These are phyloP conservation scores for Oryzias sinensis DNA, from an alignment of 2,797 vertebrate species.

Conservation along the genomic window DNA sequence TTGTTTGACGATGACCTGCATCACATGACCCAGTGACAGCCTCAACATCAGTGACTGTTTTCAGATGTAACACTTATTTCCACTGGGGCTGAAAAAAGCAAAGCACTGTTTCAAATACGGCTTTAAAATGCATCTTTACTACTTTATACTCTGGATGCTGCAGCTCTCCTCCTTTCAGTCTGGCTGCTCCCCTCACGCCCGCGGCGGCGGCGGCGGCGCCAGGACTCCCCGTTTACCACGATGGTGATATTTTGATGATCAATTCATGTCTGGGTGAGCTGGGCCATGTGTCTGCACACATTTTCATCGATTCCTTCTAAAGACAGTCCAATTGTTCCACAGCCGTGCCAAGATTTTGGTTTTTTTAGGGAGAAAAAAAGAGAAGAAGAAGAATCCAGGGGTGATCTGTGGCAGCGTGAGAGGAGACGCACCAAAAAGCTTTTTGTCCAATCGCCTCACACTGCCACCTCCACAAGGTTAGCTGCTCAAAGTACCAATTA, in stretches of 20 bases:
- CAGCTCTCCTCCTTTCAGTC: slow-evolving; percentile 31
- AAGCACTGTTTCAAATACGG: too few relatives aligned
- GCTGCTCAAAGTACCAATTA: slow-evolving; percentile 78
- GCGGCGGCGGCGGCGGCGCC: slow-evolving; percentile 19
- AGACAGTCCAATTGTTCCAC: slow-evolving; percentile 69
- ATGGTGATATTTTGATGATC: slow-evolving; percentile 80
- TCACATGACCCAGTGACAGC: too few relatives aligned
- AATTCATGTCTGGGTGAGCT: slow-evolving; percentile 76
- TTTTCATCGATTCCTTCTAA: slow-evolving; percentile 75
- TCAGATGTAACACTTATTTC: too few relatives aligned
- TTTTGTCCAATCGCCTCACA: slow-evolving; percentile 67
- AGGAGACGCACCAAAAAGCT: slow-evolving; percentile 69
- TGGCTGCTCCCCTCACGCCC: slow-evolving; percentile 16
- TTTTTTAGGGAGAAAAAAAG: slow-evolving; percentile 12
- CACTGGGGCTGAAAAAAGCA: too few relatives aligned
- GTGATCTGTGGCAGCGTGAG: slow-evolving; percentile 30
- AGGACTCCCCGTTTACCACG: slow-evolving; percentile 65
- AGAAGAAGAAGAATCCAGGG: slow-evolving; percentile 15
- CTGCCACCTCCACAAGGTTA: slow-evolving; percentile 75
- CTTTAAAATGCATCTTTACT: slow-evolving; percentile 23
- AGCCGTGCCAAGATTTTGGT: slow-evolving; percentile 59
- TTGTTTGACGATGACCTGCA: too few relatives aligned
- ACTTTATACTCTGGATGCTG: slow-evolving; percentile 49
- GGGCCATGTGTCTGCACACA: slow-evolving; percentile 70
- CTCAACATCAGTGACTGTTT: too few relatives aligned